Conservation (phyloP, 1,140 invertebrate species). For the Drusus annulatus region DNA sequence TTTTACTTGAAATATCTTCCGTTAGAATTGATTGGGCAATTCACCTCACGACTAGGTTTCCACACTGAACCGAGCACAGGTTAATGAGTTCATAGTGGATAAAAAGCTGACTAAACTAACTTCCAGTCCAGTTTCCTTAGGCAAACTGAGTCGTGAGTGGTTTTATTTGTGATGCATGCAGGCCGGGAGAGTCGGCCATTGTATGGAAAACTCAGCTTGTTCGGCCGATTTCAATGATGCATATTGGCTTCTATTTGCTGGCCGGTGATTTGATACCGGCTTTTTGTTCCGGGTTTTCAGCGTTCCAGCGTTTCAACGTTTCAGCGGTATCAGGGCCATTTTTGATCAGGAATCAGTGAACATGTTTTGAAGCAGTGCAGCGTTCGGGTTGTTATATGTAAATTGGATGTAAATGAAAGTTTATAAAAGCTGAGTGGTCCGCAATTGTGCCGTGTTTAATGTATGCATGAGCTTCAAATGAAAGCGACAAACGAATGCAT, state of each 20-base stretch:
- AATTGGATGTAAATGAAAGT: slow-evolving; percentile 43
- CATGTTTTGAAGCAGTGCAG: slow-evolving; percentile 38
- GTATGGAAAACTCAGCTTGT: slow-evolving; percentile 15
- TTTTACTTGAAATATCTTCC: too few relatives aligned
- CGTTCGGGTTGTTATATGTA: slow-evolving; percentile 22
- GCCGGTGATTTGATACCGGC: slow-evolving; percentile 38
- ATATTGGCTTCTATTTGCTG: slow-evolving; percentile 48
- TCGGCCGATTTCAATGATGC: slow-evolving; percentile 17
- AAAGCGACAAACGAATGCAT: neutral
- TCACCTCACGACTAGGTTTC: too few relatives aligned
- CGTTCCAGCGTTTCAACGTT: slow-evolving; percentile 33
- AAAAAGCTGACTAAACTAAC: too few relatives aligned
- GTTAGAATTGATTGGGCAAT: too few relatives aligned
- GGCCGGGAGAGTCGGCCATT: neutral
- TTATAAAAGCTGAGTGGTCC: slow-evolving; percentile 33
- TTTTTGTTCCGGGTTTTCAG: slow-evolving; percentile 41
- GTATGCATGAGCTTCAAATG: neutral
- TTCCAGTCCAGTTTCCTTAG: neutral
- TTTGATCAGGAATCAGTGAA: slow-evolving; percentile 47
- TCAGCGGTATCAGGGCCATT: slow-evolving; percentile 30
- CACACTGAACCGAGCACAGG: too few relatives aligned
- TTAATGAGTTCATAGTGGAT: too few relatives aligned
- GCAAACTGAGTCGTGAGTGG: slow-evolving; percentile 3
- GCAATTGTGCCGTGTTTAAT: neutral
- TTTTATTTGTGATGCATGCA: slow-evolving; percentile 48